A percentile compares a stretch with the other conserved stretches of the same genome.
Evolutionary conservation across 35 echinoderm and acorn worm genomes (phyloP).

Genomic region (Ophiothrix spiculata): DNA sequence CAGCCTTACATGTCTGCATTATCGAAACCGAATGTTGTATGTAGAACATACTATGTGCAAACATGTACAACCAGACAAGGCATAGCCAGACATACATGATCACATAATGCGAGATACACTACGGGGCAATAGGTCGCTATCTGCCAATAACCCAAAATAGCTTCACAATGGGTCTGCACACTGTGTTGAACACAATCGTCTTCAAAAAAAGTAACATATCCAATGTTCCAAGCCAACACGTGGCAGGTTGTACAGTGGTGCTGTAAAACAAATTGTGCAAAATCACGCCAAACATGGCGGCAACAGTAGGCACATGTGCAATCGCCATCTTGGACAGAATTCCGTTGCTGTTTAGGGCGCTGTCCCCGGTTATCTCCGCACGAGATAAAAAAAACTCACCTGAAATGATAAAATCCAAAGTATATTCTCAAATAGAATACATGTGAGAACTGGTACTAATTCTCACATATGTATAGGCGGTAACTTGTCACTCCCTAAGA

Average conservation of each 20-base stretch:
- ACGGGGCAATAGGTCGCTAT: background rate
- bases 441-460: background rate
- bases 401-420: too few relatives aligned
- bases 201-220: background rate
- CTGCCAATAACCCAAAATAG: slow-evolving; percentile 10
- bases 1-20: background rate
- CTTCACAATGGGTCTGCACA: background rate
- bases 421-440: background rate
- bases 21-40: background rate
- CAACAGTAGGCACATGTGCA: background rate
- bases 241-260: background rate
- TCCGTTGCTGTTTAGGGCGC: background rate
- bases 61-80: background rate
- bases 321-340: background rate
- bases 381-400: background rate
- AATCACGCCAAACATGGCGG: background rate
- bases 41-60: background rate
- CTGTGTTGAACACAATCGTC: background rate
- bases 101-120: background rate
- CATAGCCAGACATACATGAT: too few relatives aligned
- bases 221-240: background rate
- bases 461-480: background rate
- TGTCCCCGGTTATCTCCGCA: background rate
- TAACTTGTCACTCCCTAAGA: too few relatives aligned
- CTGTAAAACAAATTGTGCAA: background rate